A percentile compares a stretch with the other conserved stretches of the same genome.
Conservation (phyloP, 35 echinoderm and acorn worm genomes). For the Heliocidaris tuberculata region DNA sequence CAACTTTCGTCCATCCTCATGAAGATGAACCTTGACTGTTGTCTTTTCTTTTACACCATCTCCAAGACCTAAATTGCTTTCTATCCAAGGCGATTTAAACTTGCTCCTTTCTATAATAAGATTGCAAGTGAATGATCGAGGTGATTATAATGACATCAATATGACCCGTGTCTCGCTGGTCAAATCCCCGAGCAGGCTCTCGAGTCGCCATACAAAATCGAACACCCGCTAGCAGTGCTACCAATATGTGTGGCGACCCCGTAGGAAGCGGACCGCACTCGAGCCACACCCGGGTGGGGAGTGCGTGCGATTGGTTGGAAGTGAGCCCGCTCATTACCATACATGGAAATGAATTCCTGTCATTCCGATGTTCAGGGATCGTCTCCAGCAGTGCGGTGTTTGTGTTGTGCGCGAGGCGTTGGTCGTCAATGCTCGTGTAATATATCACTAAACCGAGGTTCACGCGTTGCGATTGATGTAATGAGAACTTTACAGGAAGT, state of each 20-base stretch:
- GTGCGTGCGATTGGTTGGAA: conserved; percentile 24
- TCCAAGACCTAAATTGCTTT: too few relatives aligned
- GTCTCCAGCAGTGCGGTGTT: neutral
- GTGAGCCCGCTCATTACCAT: conserved; percentile 34
- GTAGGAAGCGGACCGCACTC: neutral
- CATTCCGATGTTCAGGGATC: conserved; percentile 37
- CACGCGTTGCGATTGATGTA: neutral
- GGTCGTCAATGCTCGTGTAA: neutral
- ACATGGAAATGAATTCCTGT: conserved; percentile 34
- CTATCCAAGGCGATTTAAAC: neutral
- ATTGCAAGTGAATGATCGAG: neutral
- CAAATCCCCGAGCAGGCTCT: neutral
- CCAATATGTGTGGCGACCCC: conserved; percentile 19
- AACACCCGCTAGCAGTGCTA: neutral
- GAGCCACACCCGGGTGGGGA: neutral
- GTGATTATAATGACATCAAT: neutral
- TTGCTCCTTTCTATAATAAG: neutral
- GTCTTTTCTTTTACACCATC: too few relatives aligned
- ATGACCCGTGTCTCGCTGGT: neutral
- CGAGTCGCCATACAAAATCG: neutral
- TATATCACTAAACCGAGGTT: neutral
- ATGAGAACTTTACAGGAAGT: neutral
- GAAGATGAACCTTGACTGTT: neutral
- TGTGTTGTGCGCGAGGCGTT: neutral
- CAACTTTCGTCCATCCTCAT: neutral